phyloP scores from a whole-genome alignment of 1,140 invertebrate genomes.

The Anthonomus grandis region DNA sequence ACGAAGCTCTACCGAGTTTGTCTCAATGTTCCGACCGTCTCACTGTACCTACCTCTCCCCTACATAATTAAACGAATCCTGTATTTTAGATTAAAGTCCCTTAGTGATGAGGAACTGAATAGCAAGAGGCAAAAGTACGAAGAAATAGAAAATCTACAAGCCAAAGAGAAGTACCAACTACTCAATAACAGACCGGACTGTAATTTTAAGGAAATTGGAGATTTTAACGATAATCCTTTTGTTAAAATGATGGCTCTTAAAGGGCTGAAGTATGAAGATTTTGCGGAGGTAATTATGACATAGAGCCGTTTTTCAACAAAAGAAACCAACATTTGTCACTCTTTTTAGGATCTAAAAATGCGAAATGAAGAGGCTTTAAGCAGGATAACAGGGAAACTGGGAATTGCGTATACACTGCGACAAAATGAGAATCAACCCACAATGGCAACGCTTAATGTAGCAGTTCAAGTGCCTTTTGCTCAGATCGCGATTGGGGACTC shows the following conservation, averaged over 20 bases:
- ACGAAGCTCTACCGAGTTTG: too few relatives aligned
- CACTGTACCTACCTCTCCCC: too few relatives aligned
- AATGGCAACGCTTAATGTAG: slow-evolving; percentile 26
- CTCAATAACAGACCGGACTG: slow-evolving; percentile 28
- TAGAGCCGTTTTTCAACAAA: slow-evolving; percentile 5
- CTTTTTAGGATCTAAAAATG: slow-evolving; percentile 30
- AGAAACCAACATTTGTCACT: background rate
- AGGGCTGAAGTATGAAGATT: slow-evolving; percentile 30
- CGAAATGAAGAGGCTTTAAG: slow-evolving; percentile 26
- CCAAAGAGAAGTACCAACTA: slow-evolving; percentile 23
- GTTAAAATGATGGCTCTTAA: slow-evolving; percentile 30
- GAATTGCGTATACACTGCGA: slow-evolving; percentile 24
- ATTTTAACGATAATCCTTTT: slow-evolving; percentile 24
- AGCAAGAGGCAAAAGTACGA: background rate
- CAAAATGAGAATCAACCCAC: slow-evolving; percentile 27
- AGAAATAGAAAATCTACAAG: too few relatives aligned
- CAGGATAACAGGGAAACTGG: slow-evolving; percentile 31
- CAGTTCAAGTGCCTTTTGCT: slow-evolving; percentile 33
- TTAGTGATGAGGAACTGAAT: background rate
- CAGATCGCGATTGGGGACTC: slow-evolving; percentile 23
- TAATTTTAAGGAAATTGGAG: slow-evolving; percentile 30
- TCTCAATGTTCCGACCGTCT: too few relatives aligned
- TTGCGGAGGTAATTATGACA: slow-evolving; percentile 24
- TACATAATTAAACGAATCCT: background rate
- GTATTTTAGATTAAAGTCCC: background rate